Evolutionary conservation across 2,888 invertebrate genomes (phyloP).

Genomic region (Trachelus stipa): DNA sequence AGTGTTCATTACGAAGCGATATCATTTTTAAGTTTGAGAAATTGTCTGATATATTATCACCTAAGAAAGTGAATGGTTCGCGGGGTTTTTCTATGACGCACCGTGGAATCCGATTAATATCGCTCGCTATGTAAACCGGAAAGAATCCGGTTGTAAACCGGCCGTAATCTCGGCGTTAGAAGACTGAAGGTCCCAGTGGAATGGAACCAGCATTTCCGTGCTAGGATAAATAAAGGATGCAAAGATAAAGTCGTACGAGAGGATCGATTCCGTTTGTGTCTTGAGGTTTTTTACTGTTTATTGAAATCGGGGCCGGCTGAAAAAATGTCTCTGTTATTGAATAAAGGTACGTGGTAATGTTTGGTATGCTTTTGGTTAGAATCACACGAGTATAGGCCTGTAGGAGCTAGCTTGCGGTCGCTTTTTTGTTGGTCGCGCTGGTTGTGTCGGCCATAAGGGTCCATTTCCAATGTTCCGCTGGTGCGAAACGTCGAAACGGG

Average conservation of each 20-base stretch:
- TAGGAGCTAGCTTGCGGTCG: conserved; percentile 29
- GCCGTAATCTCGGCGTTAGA: neutral
- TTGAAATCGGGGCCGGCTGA: neutral
- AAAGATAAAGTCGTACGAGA: conserved; percentile 6
- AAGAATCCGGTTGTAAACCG: conserved; percentile 1
- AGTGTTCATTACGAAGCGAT: neutral
- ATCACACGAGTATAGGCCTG: conserved; percentile 27
- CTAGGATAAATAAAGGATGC: conserved; percentile 33
- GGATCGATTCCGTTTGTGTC: neutral
- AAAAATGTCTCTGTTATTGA: conserved; percentile 38
- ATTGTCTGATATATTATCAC: neutral
- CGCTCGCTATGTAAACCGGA: neutral
- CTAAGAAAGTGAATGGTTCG: neutral
- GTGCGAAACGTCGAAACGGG: conserved; percentile 22
- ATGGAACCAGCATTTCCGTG: conserved; percentile 12
- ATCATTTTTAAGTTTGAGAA: neutral
- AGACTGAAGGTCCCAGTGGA: neutral
- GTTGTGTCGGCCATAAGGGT: conserved; percentile 10
- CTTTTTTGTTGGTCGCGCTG: conserved; percentile 35
- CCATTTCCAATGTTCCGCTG: conserved; percentile 26
- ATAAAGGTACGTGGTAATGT: conserved; percentile 32
- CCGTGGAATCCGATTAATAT: neutral
- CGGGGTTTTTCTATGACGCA: neutral
- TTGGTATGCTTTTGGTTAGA: neutral
- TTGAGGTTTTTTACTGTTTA: conserved; percentile 2